Base-by-base conservation (phyloP, 2,113 vertebrate species). In the Hystrix cristata region DNA sequence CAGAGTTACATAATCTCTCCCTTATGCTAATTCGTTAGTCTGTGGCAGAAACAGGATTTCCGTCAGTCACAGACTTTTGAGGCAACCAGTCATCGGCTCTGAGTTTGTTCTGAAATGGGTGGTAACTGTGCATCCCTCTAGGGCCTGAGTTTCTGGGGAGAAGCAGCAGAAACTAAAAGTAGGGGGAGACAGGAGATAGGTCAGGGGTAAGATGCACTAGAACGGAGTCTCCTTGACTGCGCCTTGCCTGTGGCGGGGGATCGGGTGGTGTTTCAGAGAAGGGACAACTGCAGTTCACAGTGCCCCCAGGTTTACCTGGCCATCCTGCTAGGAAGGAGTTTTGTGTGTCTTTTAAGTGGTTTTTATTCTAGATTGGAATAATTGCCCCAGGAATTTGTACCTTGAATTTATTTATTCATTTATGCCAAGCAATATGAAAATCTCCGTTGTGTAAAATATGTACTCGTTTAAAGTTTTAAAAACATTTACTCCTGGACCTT, bases 1-100 rank as follows among this genome's bases (percentile, higher is more conserved):
- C 25, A 51, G 25, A 96, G 31, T 48, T 74, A 48, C 25, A 27
- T 71, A 92, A 87, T 87, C 38, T 78, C 34, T 93, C 18, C 72
- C 55, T 79, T 65, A 69, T 15, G 86, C 46, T 96, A 88, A 89
- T 92, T 93, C 91, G 62, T 71, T 67, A 80, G 18, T 71, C 53
- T 91, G 48, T 96, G 95, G 87, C 57, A 85, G 81, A 92, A 93
- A 89, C 71, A 94, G 55, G 38, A 55, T 95, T 94, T 84, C 69
- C 55, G 93, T 93, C 76, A 79, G 59, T 87, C n/a, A 21, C 57
- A 78, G 90, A 64, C 72, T 89, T 93, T 46, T 79, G 60, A 92
- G 82, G 27, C n/a, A 3, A 34, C 79, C 53, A 62, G 21, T 91
- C 55, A 76, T 29, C 55, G 46, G 34, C 34, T 96, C 69, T 29